Conservation (phyloP, 2,113 vertebrate genomes). For the Charina bottae region DNA sequence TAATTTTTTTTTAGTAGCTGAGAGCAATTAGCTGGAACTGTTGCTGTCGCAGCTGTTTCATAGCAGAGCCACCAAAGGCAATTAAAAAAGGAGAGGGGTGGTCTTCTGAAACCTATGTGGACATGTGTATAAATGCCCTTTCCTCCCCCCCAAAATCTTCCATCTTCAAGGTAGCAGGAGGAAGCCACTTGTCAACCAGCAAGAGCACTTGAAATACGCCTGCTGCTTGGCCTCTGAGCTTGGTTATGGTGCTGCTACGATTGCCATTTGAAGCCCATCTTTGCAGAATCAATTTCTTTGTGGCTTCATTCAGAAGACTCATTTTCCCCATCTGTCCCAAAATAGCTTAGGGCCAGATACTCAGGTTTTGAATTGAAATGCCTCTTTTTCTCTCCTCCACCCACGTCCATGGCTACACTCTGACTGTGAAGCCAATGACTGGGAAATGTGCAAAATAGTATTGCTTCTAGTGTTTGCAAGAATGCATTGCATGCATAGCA, state of each 20-base stretch:
- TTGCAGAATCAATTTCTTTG: neutral
- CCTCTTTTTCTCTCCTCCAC: neutral
- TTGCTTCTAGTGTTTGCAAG: neutral
- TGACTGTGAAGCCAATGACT: slow-evolving; percentile 8
- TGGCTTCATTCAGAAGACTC: neutral
- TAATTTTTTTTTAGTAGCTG: slow-evolving; percentile 62
- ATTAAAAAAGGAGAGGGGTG: slow-evolving; percentile 52
- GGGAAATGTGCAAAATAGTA: neutral
- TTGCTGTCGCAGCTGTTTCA: slow-evolving; percentile 72
- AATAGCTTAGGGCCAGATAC: neutral
- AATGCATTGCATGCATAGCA: neutral
- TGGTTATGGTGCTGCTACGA: slow-evolving; percentile 18
- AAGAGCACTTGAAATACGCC: slow-evolving; percentile 38
- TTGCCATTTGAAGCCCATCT: slow-evolving; percentile 27
- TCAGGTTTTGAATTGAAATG: slow-evolving; percentile 4
- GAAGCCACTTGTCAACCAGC: slow-evolving; percentile 10
- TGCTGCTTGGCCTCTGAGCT: slow-evolving; percentile 20
- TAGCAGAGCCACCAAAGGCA: slow-evolving; percentile 55
- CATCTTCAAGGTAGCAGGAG: slow-evolving; percentile 26
- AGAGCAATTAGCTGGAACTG: slow-evolving; percentile 72
- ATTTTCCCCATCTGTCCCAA: neutral
- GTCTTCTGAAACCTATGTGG: slow-evolving; percentile 47
- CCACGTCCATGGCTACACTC: neutral
- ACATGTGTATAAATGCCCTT: slow-evolving; percentile 37
- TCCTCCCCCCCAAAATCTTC: neutral